Percentiles rank a stretch among this genome's conserved stretches.
Evolutionary conservation across 2,113 vertebrate species (phyloP).

Genomic region (Microcebus tavaratra): DNA sequence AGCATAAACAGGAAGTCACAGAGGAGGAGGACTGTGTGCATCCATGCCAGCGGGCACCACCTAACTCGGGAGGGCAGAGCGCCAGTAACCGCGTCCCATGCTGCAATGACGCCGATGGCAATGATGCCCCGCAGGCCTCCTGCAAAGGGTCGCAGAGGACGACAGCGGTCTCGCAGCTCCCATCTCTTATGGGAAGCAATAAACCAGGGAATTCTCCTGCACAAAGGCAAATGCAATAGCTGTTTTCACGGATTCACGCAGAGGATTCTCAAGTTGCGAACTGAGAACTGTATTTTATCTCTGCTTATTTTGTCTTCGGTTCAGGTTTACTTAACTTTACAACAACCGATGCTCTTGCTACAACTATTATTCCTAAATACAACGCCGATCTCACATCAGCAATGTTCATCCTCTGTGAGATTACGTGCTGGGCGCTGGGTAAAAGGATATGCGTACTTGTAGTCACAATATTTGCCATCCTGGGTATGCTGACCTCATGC

Average conservation of each 20-base stretch:
- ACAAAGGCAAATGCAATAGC: not conserved
- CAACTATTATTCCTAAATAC: not conserved
- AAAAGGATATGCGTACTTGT: rapidly evolving
- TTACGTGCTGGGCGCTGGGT: rapidly evolving
- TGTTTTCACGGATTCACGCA: not conserved
- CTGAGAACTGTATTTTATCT: not conserved
- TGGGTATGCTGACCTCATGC: not conserved
- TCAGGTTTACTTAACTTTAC: not conserved
- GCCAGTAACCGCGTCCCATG: rapidly evolving
- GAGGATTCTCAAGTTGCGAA: not conserved
- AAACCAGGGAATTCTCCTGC: not conserved
- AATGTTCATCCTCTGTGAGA: not conserved
- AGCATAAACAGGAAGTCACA: not conserved
- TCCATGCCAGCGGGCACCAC: not conserved
- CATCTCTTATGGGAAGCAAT: not conserved
- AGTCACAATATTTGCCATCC: not conserved
- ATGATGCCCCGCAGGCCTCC: not conserved
- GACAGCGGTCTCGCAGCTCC: not conserved
- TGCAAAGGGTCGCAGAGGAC: not conserved
- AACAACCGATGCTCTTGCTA: not conserved
- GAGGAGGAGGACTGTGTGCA: not conserved
- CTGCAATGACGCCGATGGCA: rapidly evolving
- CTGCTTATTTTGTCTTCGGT: not conserved
- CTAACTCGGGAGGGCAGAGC: not conserved
- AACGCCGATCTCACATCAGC: not conserved